phyloP scores from a whole-genome alignment of 2,888 invertebrate species.

The Callyntrura guangdongensis region DNA sequence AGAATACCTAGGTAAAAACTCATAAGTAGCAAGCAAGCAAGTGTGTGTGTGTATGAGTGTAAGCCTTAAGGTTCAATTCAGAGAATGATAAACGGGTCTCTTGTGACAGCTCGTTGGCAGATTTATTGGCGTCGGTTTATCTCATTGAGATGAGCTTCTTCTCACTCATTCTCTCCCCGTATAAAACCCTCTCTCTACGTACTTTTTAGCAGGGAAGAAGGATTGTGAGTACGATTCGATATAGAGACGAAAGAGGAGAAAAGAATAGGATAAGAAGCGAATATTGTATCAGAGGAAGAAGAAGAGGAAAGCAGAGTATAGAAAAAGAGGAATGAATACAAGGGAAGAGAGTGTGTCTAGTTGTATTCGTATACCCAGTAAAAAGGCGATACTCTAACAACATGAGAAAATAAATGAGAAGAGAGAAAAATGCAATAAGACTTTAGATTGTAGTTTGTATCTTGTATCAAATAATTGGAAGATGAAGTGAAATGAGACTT shows the following conservation, averaged over 20 bases:
- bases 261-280: constrained; percentile 16
- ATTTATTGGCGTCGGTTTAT: constrained; percentile 84
- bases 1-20: constrained; percentile 73
- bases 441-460: constrained; percentile 47
- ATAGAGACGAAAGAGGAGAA: neutral
- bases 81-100: constrained; percentile 84
- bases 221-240: constrained; percentile 20
- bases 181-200: neutral
- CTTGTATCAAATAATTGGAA: constrained; percentile 56
- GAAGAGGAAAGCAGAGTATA: constrained; percentile 20
- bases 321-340: constrained; percentile 5
- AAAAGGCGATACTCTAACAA: neutral
- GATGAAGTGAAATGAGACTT: constrained; percentile 24
- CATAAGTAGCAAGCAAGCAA: constrained; percentile 67
- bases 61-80: constrained; percentile 84
- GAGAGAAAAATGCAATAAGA: constrained; percentile 44
- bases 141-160: constrained; percentile 83
- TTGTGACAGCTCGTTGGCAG: constrained; percentile 84
- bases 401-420: neutral
- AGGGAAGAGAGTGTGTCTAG: too few relatives aligned
- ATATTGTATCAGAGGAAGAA: constrained; percentile 7
- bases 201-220: neutral
- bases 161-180: constrained; percentile 64
- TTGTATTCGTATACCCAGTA: neutral
- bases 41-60: neutral